Percentiles rank a stretch among this genome's conserved stretches.
Conservation (phyloP, 1,140 invertebrate species). For the Drosophila prosaltans region DNA sequence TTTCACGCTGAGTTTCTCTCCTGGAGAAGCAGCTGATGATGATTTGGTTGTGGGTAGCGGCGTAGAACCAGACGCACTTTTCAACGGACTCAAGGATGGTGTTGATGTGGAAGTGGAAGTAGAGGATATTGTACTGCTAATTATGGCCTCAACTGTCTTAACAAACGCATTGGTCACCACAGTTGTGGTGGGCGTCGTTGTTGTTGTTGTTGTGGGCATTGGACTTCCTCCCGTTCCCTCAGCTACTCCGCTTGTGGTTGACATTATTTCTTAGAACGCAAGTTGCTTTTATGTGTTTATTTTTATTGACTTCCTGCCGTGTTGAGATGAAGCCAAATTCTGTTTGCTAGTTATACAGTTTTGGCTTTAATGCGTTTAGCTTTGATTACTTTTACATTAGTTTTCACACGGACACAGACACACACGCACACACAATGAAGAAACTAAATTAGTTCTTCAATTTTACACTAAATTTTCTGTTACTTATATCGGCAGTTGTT, state of each 20-base stretch:
- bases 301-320: slow-evolving; percentile 78
- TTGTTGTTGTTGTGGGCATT: slow-evolving; percentile 10
- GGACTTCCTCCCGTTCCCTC: slow-evolving; percentile 7
- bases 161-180: slow-evolving; percentile 52
- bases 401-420: slow-evolving; percentile 37
- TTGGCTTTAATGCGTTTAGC: slow-evolving; percentile 53
- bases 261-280: slow-evolving; percentile 70
- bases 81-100: slow-evolving; percentile 14
- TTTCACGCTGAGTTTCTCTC: slow-evolving; percentile 78
- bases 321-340: slow-evolving; percentile 18
- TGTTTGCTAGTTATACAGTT: slow-evolving; percentile 21
- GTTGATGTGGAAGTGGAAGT: slow-evolving; percentile 38
- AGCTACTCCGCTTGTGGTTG: slow-evolving; percentile 31
- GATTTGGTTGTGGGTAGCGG: slow-evolving; percentile 3
- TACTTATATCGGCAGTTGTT: not conserved
- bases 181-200: slow-evolving; percentile 17
- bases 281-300: slow-evolving; percentile 75
- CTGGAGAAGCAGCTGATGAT: slow-evolving; percentile 13
- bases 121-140: slow-evolving; percentile 64
- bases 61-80: slow-evolving; percentile 1
- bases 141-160: slow-evolving; percentile 69
- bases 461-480: slow-evolving; percentile 48
- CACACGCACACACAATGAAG: not conserved
- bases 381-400: slow-evolving; percentile 73
- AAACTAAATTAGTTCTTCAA: slow-evolving; percentile 38